phyloP scores from a whole-genome alignment of 1,140 invertebrate genomes.

The Lanistes nyassanus region DNA sequence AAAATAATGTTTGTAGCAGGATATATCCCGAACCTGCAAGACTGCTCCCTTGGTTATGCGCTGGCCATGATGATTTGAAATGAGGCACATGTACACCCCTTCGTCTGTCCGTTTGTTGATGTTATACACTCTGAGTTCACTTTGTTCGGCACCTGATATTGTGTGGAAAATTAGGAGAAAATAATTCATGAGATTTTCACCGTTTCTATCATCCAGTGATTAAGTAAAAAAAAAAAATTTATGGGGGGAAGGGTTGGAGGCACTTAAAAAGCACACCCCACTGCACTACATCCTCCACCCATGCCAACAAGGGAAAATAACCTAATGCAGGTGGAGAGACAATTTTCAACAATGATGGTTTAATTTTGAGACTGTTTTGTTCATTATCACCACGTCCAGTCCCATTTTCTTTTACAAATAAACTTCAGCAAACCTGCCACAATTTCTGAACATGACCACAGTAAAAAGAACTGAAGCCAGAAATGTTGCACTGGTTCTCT shows the following conservation, averaged over 20 bases:
- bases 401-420: not conserved
- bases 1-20: constrained; percentile 3
- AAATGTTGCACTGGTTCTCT: too few species aligned
- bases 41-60: constrained; percentile 22
- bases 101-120: constrained; percentile 30
- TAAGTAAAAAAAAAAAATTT: too few species aligned
- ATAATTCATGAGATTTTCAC: too few species aligned
- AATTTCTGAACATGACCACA: too few species aligned
- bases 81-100: constrained; percentile 39
- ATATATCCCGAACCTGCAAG: constrained; percentile 13
- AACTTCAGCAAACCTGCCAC: too few species aligned
- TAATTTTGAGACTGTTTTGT: not conserved
- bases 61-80: constrained; percentile 22
- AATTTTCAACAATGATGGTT: not conserved
- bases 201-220: too few species aligned
- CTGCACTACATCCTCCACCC: too few species aligned
- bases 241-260: too few species aligned
- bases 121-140: constrained; percentile 33
- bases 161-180: too few species aligned
- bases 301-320: too few species aligned
- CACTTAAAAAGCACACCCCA: too few species aligned
- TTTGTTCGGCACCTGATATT: constrained; percentile 29
- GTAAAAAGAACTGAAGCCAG: too few species aligned
- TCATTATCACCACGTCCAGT: not conserved
- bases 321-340: not conserved